Evolutionary conservation across 2,113 vertebrate genomes (phyloP).

Genomic region (Oryzias melastigma): DNA sequence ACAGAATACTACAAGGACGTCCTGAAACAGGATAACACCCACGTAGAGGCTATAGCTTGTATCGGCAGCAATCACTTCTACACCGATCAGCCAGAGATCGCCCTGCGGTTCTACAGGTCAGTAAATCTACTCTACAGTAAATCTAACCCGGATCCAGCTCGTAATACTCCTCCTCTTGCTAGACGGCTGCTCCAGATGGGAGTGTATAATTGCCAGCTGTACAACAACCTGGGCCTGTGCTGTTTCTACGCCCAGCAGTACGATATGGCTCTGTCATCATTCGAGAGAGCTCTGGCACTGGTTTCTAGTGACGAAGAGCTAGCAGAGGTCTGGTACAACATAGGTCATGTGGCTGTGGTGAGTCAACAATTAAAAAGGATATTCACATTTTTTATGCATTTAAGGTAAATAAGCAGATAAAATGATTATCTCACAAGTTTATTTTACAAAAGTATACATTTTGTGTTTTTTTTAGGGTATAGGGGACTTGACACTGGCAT

Average conservation of each 20-base stretch:
- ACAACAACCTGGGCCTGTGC: conserved; percentile 96
- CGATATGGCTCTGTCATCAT: conserved; percentile 94
- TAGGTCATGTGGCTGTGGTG: conserved; percentile 94
- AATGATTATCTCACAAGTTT: background rate
- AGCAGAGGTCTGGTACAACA: conserved; percentile 97
- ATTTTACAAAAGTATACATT: background rate
- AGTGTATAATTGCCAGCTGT: conserved; percentile 95
- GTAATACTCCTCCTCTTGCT: conserved; percentile 7
- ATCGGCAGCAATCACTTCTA: conserved; percentile 98
- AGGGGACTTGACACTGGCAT: conserved; percentile 87
- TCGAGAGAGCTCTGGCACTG: conserved; percentile 90
- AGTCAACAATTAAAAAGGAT: conserved; percentile 41
- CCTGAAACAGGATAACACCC: conserved; percentile 95
- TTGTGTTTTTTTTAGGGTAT: conserved; percentile 80
- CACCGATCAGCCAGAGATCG: conserved; percentile 94
- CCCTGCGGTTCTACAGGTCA: conserved; percentile 95
- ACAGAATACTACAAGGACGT: conserved; percentile 95
- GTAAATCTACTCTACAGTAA: background rate
- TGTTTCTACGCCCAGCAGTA: conserved; percentile 99
- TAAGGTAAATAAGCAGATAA: conserved; percentile 1
- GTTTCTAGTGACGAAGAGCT: conserved; percentile 87
- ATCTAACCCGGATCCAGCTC: background rate
- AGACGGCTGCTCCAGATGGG: conserved; percentile 97
- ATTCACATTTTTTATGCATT: background rate
- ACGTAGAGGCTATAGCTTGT: conserved; percentile 94